These are phyloP conservation scores for Microtus pennsylvanicus DNA, from an alignment of 2,113 vertebrate species.

Conservation along the genomic window DNA sequence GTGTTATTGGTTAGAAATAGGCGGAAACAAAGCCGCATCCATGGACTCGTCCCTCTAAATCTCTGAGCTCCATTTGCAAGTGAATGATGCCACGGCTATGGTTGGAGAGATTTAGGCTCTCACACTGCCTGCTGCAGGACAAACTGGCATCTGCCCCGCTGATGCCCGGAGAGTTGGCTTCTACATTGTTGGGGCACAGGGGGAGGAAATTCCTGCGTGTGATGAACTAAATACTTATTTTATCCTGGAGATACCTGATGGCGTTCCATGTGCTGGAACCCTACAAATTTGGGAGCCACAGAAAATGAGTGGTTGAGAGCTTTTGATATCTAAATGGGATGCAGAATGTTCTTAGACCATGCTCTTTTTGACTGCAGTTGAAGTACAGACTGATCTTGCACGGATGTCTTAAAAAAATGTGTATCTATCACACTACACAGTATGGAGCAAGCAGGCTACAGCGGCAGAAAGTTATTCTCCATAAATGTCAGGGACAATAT, in stretches of 20 bases:
- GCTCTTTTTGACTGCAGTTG: conserved; percentile 41
- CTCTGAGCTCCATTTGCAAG: neutral
- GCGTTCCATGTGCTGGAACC: conserved; percentile 31
- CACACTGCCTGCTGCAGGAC: neutral
- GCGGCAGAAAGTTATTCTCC: conserved; percentile 25
- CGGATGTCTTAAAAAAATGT: conserved; percentile 39
- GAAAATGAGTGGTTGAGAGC: conserved; percentile 2
- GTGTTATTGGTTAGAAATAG: neutral
- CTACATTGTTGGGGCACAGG: neutral
- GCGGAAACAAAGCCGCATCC: neutral
- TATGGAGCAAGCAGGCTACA: conserved; percentile 21
- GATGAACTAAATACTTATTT: neutral
- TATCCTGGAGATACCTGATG: conserved; percentile 22
- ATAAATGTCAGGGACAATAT: conserved; percentile 70
- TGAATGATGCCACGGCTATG: neutral
- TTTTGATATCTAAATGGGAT: conserved; percentile 34
- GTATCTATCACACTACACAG: conserved; percentile 24
- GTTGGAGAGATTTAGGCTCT: neutral
- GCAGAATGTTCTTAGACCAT: neutral
- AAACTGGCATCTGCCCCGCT: neutral
- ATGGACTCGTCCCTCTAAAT: neutral
- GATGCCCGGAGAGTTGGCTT: neutral
- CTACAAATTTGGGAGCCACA: conserved; percentile 31
- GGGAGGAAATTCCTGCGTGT: neutral
- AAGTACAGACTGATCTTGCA: conserved; percentile 60